These are phyloP conservation scores for Patiria pectinifera DNA, from an alignment of 53 echinoderm and acorn worm genomes.

Conservation along the genomic window DNA sequence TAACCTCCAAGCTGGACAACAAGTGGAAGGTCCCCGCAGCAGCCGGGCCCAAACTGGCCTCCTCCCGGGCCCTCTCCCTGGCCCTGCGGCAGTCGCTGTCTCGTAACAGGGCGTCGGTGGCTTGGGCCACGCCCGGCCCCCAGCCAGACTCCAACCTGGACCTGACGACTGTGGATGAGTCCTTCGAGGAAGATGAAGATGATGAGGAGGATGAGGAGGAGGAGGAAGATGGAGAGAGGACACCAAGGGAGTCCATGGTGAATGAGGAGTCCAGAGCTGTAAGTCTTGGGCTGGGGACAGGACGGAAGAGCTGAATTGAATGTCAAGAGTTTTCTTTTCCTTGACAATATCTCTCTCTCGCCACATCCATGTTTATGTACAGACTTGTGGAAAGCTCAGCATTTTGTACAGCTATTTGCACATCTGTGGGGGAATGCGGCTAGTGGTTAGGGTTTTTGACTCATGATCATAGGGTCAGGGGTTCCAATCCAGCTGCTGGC, in stretches of 20 bases:
- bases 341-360: too few species aligned
- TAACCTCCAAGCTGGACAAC: constrained; percentile 97
- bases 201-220: constrained; percentile 72
- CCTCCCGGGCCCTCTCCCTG: constrained; percentile 78
- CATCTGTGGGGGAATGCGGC: too few species aligned
- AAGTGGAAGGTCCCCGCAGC: constrained; percentile 73
- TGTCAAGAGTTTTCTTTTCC: too few species aligned
- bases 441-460: too few species aligned
- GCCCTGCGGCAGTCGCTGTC: constrained; percentile 75
- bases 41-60: constrained; percentile 44
- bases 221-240: constrained; percentile 42
- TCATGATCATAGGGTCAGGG: too few species aligned
- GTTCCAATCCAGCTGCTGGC: too few species aligned
- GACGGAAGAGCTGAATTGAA: neutral
- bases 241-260: constrained; percentile 15
- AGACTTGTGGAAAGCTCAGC: too few species aligned
- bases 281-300: neutral
- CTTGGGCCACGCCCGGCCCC: constrained; percentile 82
- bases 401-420: too few species aligned
- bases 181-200: constrained; percentile 77
- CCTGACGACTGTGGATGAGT: constrained; percentile 69
- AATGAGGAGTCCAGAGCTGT: constrained; percentile 30
- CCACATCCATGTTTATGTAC: too few species aligned
- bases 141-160: constrained; percentile 70
- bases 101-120: constrained; percentile 70